Evolutionary conservation across 2,113 vertebrate species (phyloP).

Genomic region (Macrotis lagotis): DNA sequence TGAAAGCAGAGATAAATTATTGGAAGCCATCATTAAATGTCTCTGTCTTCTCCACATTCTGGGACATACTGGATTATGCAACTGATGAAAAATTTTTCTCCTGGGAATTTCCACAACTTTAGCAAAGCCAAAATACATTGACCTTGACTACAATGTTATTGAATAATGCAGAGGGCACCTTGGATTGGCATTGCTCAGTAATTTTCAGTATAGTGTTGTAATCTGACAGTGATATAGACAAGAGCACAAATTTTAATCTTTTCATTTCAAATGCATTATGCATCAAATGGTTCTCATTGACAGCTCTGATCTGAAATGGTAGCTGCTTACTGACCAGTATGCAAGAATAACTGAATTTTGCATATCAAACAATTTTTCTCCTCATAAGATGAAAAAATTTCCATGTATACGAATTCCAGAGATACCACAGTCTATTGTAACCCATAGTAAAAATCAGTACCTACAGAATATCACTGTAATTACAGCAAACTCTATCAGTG

Average conservation of each 20-base stretch:
- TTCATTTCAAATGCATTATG: constrained; percentile 50
- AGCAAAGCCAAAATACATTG: constrained; percentile 70
- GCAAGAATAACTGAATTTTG: constrained; percentile 51
- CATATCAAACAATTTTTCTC: constrained; percentile 52
- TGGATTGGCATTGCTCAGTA: constrained; percentile 9
- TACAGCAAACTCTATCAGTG: not conserved
- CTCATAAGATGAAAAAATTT: constrained; percentile 19
- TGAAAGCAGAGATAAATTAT: constrained; percentile 4
- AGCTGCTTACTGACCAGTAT: constrained; percentile 46
- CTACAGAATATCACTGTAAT: not conserved
- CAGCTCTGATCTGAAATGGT: constrained; percentile 1
- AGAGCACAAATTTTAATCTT: constrained; percentile 41
- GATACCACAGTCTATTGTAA: not conserved
- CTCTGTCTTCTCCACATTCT: constrained; percentile 33
- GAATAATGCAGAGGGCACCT: constrained; percentile 39
- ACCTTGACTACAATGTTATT: constrained; percentile 71
- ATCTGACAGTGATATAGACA: constrained; percentile 15
- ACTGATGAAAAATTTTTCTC: constrained; percentile 58
- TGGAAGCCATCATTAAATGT: constrained; percentile 57
- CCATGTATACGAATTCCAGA: not conserved
- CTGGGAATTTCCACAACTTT: constrained; percentile 73
- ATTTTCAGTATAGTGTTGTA: not conserved
- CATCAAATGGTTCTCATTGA: not conserved
- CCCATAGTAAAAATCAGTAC: not conserved
- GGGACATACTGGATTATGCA: constrained; percentile 61